Percentiles rank a stretch among this genome's conserved stretches.
Evolutionary conservation across 2,888 invertebrate species (phyloP).

Genomic region (Cantharis rufa): DNA sequence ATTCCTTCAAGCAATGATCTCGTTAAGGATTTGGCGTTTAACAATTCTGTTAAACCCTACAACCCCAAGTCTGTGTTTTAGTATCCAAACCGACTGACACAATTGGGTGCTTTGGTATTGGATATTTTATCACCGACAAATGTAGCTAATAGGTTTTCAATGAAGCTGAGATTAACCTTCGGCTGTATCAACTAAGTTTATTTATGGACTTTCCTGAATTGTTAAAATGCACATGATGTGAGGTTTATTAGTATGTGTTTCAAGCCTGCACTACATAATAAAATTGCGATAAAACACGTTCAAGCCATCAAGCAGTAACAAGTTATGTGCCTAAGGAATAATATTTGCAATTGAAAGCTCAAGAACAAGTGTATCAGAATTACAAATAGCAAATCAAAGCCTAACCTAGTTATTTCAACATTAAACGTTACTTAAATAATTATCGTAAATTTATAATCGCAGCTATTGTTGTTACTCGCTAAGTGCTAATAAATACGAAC

Average conservation of each 20-base stretch:
- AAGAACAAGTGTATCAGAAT: conserved; percentile 7
- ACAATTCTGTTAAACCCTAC: not conserved
- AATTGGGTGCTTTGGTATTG: not conserved
- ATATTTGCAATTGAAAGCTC: not conserved
- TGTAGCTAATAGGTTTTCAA: not conserved
- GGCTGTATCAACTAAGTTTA: not conserved
- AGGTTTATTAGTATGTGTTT: not conserved
- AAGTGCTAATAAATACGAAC: not conserved
- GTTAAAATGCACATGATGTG: not conserved
- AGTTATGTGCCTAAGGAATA: not conserved
- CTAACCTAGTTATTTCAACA: conserved; percentile 13
- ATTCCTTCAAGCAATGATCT: not conserved
- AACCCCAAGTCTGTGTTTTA: not conserved
- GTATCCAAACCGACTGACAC: not conserved
- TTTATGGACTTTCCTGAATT: not conserved
- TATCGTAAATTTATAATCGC: conserved; percentile 16
- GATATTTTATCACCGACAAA: not conserved
- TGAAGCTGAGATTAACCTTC: not conserved
- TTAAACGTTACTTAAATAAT: conserved; percentile 11
- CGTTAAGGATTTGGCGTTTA: not conserved
- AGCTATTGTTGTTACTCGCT: not conserved
- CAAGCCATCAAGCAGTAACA: not conserved
- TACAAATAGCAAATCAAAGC: conserved; percentile 9
- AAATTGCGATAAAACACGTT: not conserved
- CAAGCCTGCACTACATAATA: not conserved